Evolutionary conservation across 2,888 invertebrate genomes (phyloP), one percentile per base, ranked within the genome.

Genomic region (Macrophya annulata): DNA sequence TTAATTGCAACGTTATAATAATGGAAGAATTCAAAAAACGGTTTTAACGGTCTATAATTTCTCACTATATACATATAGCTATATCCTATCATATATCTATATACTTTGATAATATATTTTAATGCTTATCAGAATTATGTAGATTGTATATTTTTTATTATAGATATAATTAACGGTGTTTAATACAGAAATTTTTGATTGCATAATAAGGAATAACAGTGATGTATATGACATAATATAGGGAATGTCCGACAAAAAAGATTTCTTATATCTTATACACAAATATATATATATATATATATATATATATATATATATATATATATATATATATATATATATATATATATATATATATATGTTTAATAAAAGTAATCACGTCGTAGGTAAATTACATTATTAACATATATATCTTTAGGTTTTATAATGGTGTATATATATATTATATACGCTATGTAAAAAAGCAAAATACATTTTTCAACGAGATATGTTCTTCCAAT

Each of bases 401-500:
- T 68, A 74, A 74, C 5, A 12, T 74, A 62, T 62, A 21, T 74
- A 45, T 12, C 72, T 8, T 12, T 21, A 72, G n/a, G 21, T 74
- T 74, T 43, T 74, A 37, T 62, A 62, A 25, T 17, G 37, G 15
- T 68, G 31, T 68, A 62, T 68, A 68, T n/a, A n/a, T n/a, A n/a
- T n/a, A n/a, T n/a, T n/a, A n/a, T n/a, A 68, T 72, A 43, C 21
- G 43, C 72, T 74, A 45, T 25, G 72, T 74, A 45, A 55, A 55
- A 37, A 10, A 51, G 77, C 59, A 81, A 74, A 21, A 43, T 9
- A 37, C 43, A 84, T 84, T 85, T 84, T 85, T 84, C 85, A 84
- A 85, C 84, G 62, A 83, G 31, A 31, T 31, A 2, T 51, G 83
- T 84, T 74, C 84, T 84, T 84, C 62, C 83, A 85, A 83, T 84